Percentiles rank a stretch among this genome's conserved stretches.
Conservation (phyloP, 2,888 invertebrate species). For the Lithophane semibrunnea region DNA sequence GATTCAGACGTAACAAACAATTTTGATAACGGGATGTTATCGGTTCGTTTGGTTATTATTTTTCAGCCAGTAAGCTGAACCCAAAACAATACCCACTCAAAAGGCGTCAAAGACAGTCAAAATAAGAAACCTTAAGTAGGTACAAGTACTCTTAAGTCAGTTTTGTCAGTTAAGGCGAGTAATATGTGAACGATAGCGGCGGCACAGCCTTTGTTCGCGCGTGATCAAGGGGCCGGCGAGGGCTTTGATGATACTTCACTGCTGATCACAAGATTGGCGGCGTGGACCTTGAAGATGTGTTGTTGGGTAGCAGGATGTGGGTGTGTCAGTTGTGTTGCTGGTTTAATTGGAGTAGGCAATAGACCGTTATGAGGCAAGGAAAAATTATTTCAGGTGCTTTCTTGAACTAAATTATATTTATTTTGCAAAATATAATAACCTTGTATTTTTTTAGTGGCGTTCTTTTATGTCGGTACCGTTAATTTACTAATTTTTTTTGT, state of each 20-base stretch:
- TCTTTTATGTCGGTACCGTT: too few relatives aligned
- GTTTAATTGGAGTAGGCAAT: not conserved
- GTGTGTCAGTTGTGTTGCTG: not conserved
- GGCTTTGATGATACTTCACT: slow-evolving; percentile 39
- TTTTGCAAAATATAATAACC: too few relatives aligned
- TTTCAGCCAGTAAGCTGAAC: not conserved
- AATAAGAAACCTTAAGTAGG: slow-evolving; percentile 33
- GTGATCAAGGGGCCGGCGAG: slow-evolving; percentile 66
- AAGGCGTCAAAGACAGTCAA: slow-evolving; percentile 41
- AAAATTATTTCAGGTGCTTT: not conserved
- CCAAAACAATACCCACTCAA: slow-evolving; percentile 24
- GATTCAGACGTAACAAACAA: not conserved
- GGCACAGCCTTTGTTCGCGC: slow-evolving; percentile 68
- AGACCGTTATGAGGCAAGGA: not conserved
- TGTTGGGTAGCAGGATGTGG: slow-evolving; percentile 32
- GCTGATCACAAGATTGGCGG: slow-evolving; percentile 49
- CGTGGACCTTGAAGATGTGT: slow-evolving; percentile 50
- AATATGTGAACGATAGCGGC: slow-evolving; percentile 58
- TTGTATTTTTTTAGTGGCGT: too few relatives aligned
- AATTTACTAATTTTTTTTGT: too few relatives aligned
- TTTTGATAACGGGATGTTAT: not conserved
- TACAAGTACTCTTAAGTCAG: slow-evolving; percentile 36
- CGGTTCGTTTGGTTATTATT: not conserved
- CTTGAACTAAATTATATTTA: not conserved
- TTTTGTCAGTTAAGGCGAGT: slow-evolving; percentile 49